Base-by-base conservation (phyloP, 2,797 vertebrate genomes). In the Myripristis murdjan region DNA sequence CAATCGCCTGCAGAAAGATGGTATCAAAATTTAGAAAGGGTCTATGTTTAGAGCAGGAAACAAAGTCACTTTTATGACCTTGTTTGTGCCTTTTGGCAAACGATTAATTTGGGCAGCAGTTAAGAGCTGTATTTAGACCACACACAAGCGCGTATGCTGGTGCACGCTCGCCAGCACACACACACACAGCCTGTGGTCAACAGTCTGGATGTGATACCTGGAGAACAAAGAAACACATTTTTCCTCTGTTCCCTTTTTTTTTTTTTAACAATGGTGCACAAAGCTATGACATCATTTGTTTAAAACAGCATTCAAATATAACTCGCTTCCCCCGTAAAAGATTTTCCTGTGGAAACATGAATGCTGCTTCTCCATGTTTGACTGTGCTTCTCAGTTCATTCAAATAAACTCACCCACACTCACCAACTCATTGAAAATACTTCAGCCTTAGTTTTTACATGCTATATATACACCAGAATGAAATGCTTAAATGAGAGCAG, bases 31-130 rank as follows among this genome's bases (percentile, higher is more conserved):
- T 63, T n/a, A 78, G 70, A 77, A 61, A 23, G 2, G 6, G 16
- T 77, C 85, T 83, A 83, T 76, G 82, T 90, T 88, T 85, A 81
- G 83, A 81, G 71, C 63, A 16, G 74, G 77, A 75, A 83, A 81
- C 83, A 85, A 82, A 84, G 85, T 86, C 84, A 79, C 75, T 80
- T 82, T 82, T 82, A 79, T 84, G 87, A 90, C 89, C 87, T 90
- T 90, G 83, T 83, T 87, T 85, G 66, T 82, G 77, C 82, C 84
- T 84, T 81, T 82, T 83, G 82, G 82, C 79, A 5, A 70, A 83
- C 53, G 6, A 72, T 80, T 66, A 86, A n/a, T 84, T 88, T 77
- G 73, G 64, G 83, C 75, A 83, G 80, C 56, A 72, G 75, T 78
- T 67, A 85, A 77, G 75, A 81, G 79, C 88, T 85, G 68, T 80